These are phyloP conservation scores for Penaeus japonicus DNA, from an alignment of 1,140 invertebrate species.

Conservation along the genomic window DNA sequence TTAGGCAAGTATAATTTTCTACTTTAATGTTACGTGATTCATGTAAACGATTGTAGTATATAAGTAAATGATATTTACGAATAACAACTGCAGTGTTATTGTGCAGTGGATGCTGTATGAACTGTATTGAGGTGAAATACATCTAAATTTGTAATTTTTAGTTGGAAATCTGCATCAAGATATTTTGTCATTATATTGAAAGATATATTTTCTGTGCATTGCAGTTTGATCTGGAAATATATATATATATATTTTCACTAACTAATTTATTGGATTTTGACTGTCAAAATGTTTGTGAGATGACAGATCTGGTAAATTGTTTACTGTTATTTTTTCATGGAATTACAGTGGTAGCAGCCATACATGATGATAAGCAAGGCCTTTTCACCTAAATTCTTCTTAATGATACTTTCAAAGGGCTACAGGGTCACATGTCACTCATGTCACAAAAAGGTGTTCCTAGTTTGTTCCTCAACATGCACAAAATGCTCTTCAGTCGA, in stretches of 20 bases:
- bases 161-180: no score
- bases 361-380: not conserved
- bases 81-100: no score
- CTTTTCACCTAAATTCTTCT: conserved; percentile 23
- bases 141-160: no score
- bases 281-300: no score
- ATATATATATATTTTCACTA: not conserved
- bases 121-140: no score
- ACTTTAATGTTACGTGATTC: conserved; percentile 6
- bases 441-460: conserved; percentile 44
- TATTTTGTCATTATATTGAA: not conserved
- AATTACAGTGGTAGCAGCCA: not conserved
- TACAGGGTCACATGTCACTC: conserved; percentile 46
- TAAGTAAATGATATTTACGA: no score
- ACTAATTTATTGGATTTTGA: no score
- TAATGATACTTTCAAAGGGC: conserved; percentile 8
- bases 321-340: no score
- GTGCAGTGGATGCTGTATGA: no score
- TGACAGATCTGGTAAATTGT: no score
- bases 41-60: not conserved
- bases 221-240: not conserved
- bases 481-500: no score
- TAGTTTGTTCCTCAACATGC: not conserved
- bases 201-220: not conserved
- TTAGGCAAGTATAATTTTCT: conserved; percentile 1